Base-by-base conservation (phyloP, 1,140 invertebrate species). In the Aphelinus certus region DNA sequence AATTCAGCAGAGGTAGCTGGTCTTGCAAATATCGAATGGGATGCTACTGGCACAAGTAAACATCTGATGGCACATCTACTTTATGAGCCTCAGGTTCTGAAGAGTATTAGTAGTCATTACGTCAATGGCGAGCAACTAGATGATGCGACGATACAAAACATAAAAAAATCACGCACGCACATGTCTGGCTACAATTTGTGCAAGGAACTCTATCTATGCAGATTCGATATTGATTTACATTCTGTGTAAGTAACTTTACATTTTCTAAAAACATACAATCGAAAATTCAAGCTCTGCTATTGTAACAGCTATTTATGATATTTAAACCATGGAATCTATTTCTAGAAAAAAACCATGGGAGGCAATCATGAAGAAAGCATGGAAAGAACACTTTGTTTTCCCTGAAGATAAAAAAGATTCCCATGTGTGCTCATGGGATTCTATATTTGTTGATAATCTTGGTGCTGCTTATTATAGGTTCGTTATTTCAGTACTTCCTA, bases 1-100 rank as follows among this genome's bases (percentile, higher is more conserved):
- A 92, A 92, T 2, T 96, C 96, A 82, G 89, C 91, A n/a, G 95
- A 97, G 85, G 90, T 97, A 1, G 90, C 95, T 5, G 96, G 96
- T 1, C 85, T 95, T 2, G 93, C 92, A 1, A 96, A 96, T 83
- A 90, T 98, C 0, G 96, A 98, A 87, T 97, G 95, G 95, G 97
- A 98, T 87, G 93, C 94, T 7, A 91, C 94, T 0, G 92, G 93
- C 82, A 91, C 97, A 0, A 93, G 93, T 60, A 91, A 93, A 1
- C 89, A 95, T 80, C 94, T 98, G 62, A 91, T 98, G 90, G 90
- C 90, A 9, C 92, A 94, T 83, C 96, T 94, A 77, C 70, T 96
- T 1, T 92, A 93, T 77, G 92, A 96, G 81, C 90, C 92, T 48
- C 84, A 89, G 1, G 90, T 93, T 1, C 87, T 97, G 9, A 88